Percentiles rank a stretch among this genome's conserved stretches.
phyloP scores from a whole-genome alignment of 2,113 vertebrate species.

The Hyaena hyaena region DNA sequence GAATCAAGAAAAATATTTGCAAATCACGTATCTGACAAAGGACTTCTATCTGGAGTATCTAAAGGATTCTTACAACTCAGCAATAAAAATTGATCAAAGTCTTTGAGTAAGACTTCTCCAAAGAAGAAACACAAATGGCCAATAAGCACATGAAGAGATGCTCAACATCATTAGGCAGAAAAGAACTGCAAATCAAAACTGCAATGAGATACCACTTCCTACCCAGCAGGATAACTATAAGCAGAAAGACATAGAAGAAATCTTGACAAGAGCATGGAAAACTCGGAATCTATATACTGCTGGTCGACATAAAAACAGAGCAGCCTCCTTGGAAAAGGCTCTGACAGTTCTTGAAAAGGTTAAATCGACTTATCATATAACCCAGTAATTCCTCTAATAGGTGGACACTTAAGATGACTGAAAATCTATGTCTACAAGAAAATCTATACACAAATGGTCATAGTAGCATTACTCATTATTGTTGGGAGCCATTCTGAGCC shows the following conservation, averaged over 20 bases:
- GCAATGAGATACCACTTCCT: not conserved
- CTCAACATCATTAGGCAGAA: not conserved
- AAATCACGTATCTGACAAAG: not conserved
- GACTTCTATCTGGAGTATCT: not conserved
- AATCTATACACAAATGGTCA: not conserved
- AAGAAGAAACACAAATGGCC: not conserved
- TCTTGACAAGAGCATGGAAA: not conserved
- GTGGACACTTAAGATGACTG: not conserved
- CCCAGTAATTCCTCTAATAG: not conserved
- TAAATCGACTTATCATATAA: not conserved
- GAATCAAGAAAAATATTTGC: not conserved
- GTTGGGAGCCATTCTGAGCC: too few relatives aligned
- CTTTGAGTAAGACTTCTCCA: constrained; percentile 5
- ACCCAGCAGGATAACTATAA: not conserved
- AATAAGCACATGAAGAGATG: not conserved
- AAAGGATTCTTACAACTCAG: not conserved
- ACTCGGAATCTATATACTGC: not conserved
- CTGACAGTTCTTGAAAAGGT: not conserved
- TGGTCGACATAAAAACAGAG: not conserved
- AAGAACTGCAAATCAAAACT: constrained; percentile 21
- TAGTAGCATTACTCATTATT: not conserved
- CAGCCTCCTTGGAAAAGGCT: not conserved
- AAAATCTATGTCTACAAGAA: not conserved
- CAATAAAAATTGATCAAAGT: constrained; percentile 31
- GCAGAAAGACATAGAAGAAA: not conserved